These are phyloP conservation scores for Leucania comma DNA, from an alignment of 2,888 invertebrate genomes.

Conservation along the genomic window DNA sequence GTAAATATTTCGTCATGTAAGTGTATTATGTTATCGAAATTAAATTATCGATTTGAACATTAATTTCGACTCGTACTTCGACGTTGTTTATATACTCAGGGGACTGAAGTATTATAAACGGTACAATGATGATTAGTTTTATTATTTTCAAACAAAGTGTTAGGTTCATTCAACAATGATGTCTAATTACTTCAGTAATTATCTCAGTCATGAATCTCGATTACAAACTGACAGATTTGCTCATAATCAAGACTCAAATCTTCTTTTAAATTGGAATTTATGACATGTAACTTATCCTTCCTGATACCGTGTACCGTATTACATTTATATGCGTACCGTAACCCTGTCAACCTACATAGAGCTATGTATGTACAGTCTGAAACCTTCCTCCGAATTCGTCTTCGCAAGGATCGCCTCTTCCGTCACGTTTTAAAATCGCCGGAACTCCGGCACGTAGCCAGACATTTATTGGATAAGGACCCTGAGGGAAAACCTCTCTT, in stretches of 20 bases:
- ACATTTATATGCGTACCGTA: constrained; percentile 26
- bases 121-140: background rate
- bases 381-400: constrained; percentile 39
- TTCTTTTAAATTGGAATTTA: constrained; percentile 21
- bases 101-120: background rate
- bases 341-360: background rate
- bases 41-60: background rate
- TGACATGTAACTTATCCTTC: background rate
- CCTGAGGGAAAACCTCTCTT: constrained; percentile 43
- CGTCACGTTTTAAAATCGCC: constrained; percentile 58
- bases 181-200: background rate
- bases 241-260: constrained; percentile 15
- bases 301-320: background rate
- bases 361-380: constrained; percentile 1
- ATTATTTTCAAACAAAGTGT: background rate
- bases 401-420: constrained; percentile 39
- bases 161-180: background rate
- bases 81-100: background rate
- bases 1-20: background rate
- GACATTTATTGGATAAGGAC: constrained; percentile 62
- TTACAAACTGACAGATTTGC: constrained; percentile 20
- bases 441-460: constrained; percentile 52
- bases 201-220: constrained; percentile 12
- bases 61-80: background rate
- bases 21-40: background rate